Evolutionary conservation across 2,113 vertebrate species (phyloP), one percentile per base, ranked within the genome.

Genomic region (Shinisaurus crocodilurus): DNA sequence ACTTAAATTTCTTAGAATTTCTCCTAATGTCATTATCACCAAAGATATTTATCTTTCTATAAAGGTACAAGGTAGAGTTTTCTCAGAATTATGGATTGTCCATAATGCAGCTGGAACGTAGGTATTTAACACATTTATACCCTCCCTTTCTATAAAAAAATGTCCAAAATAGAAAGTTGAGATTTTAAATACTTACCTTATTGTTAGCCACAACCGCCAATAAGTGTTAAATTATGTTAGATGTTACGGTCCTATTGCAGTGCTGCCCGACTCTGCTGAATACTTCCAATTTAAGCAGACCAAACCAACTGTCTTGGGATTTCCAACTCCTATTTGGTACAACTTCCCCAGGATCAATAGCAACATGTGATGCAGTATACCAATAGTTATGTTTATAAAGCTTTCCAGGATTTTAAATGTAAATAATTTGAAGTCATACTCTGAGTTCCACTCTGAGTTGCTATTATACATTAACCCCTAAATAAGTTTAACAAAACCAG

Each of bases 401-500:
- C 63, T 34, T 91, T 45, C 79, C 27, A 1, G 45, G 25, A 27
- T 87, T 65, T 90, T 83, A 74, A 88, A 63, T 43, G 80, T 90
- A 89, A 86, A 72, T 37, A 9, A 72, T 74, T 34, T 91, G 92
- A 74, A 57, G 48, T 60, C 18, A 72, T 23, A 18, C 43, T 50
- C n/a, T 9, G 54, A n/a, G 70, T 16, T 84, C 37, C 43, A 45
- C 20, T 43, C 37, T 48, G 23, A 82, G n/a, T 65, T 67, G 74
- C 87, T 90, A 60, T 67, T 90, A 90, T 91, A 90, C 74, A 86
- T 91, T 93, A 92, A 82, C 82, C 83, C 91, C 92, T 90, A 90
- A 80, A 25, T 80, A 89, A 84, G 88, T 90, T 92, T 87, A 88
- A 25, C 27, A 91, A 89, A 82, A 92, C 85, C 82, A 88, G 89